Conservation (phyloP, 2,797 vertebrate genomes). For the Molossus molossus region DNA sequence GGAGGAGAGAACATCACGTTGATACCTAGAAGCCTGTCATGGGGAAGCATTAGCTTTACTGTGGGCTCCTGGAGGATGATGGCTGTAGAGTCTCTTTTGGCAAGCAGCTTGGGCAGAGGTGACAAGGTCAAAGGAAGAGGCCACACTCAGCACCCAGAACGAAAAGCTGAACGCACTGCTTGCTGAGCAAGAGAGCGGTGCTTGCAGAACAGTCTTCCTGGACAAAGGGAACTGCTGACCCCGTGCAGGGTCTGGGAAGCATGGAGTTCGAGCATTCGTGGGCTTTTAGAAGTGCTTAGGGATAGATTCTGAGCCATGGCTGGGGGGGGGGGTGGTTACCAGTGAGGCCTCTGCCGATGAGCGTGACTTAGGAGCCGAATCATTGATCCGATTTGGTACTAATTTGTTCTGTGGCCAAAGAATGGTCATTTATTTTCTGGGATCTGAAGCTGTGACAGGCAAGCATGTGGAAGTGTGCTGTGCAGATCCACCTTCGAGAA, state of each 20-base stretch:
- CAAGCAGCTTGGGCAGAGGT: not conserved
- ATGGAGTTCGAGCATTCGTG: not conserved
- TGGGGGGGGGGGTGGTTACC: not conserved
- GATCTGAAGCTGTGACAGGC: not conserved
- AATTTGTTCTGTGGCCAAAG: not conserved
- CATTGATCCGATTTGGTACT: not conserved
- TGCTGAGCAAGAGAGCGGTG: not conserved
- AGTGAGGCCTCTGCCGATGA: not conserved
- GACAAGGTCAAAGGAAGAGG: not conserved
- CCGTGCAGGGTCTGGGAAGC: not conserved
- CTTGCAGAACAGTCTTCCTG: not conserved
- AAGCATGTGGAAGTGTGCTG: not conserved
- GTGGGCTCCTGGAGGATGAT: not conserved
- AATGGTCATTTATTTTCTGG: not conserved
- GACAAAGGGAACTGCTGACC: conserved; percentile 55
- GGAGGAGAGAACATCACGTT: not conserved
- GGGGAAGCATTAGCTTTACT: not conserved
- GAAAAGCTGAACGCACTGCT: not conserved
- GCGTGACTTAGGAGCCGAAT: not conserved
- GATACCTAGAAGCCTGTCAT: not conserved
- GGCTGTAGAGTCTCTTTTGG: no score
- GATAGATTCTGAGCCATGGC: not conserved
- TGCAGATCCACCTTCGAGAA: not conserved
- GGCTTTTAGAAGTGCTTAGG: not conserved
- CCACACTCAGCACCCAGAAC: not conserved